Conservation (phyloP, 2,113 vertebrate genomes). For the Fregetta grallaria region DNA sequence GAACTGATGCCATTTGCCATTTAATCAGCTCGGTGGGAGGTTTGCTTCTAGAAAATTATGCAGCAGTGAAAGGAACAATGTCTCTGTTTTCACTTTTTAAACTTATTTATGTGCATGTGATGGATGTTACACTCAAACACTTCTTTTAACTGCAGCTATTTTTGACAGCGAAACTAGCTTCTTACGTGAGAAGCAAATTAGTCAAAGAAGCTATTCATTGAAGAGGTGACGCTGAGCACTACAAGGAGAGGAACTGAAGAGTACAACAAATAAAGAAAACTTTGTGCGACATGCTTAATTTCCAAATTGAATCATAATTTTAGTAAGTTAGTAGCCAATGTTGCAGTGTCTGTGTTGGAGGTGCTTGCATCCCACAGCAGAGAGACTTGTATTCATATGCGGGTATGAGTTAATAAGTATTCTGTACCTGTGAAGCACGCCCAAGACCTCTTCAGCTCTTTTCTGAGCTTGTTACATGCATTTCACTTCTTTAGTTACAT, state of each 20-base stretch:
- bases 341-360: neutral
- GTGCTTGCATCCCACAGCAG: neutral
- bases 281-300: neutral
- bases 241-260: neutral
- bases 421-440: neutral
- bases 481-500: neutral
- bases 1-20: neutral
- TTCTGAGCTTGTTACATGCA: neutral
- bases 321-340: neutral
- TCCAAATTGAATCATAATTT: neutral
- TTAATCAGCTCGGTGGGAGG: neutral
- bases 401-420: neutral
- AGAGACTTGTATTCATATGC: accelerated
- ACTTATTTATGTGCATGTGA: neutral
- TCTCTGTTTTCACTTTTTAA: neutral
- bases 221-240: neutral
- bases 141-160: neutral
- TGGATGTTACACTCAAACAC: neutral
- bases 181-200: neutral
- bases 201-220: neutral
- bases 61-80: neutral
- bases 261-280: neutral
- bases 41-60: neutral
- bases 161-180: neutral
- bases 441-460: neutral